Evolutionary conservation across 1,140 invertebrate genomes (phyloP), one percentile per base, ranked within the genome.

Genomic region (Phortica variegata): DNA sequence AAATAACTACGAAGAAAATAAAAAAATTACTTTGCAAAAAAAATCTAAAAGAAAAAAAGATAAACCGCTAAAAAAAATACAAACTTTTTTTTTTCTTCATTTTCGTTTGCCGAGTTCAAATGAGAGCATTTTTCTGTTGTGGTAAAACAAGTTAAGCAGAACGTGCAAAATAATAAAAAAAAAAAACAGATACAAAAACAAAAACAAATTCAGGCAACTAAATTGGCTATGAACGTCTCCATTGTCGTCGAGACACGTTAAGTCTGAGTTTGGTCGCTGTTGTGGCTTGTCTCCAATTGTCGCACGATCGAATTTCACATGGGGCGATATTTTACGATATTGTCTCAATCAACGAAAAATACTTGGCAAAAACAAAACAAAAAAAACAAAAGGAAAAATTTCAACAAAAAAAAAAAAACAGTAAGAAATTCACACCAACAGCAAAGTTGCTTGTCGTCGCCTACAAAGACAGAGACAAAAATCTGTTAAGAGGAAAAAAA

Each of bases 131-230:
- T 68, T 26, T 54, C 45, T 58, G 56, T 46, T 57, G 49, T 45
- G 57, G 63, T 55, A 53, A 68, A 68, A 68, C 63, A 63, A 68
- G 63, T 68, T 68, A 68, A 68, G 60, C 63, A 58, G 61, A 61
- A 65, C 59, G 16, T 15, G 33, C 7, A 34, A 34, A 15, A 3
- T 16, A 34, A 21, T 49, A 42, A 42, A 42, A 51, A 46, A 58
- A 65, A 55, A 58, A 65, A 65, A 65, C 57, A 57, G 56, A 62
- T 56, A 65, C 61, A 66, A 51, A 60, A 51, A n/a, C n/a, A n/a
- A n/a, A n/a, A n/a, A n/a, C n/a, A n/a, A n/a, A n/a, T n/a, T n/a
- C n/a, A n/a, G n/a, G 60, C 57, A 68, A 68, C 60, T 58, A 66
- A 68, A 68, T 62, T 68, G 51, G 54, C 63, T 53, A 56, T 56